A percentile compares a stretch with the other conserved stretches of the same genome.
Evolutionary conservation across 2,113 vertebrate genomes (phyloP).

Genomic region (Setophaga petechia): DNA sequence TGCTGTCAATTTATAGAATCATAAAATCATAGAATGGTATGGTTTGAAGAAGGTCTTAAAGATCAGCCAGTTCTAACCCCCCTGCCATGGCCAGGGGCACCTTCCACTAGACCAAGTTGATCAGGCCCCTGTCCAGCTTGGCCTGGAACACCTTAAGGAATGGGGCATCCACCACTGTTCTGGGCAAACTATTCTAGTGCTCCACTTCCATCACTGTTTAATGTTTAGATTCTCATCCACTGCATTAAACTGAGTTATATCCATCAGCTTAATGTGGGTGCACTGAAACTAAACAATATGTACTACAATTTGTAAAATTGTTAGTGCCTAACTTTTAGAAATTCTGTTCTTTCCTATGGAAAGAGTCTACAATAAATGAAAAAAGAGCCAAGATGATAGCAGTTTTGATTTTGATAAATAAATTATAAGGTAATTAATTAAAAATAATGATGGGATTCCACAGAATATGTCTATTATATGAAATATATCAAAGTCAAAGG

Average conservation of each 20-base stretch:
- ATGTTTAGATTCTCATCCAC: neutral
- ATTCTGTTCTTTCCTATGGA: neutral
- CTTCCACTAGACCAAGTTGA: neutral
- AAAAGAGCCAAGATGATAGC: neutral
- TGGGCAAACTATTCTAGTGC: neutral
- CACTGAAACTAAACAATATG: neutral
- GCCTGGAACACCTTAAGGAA: neutral
- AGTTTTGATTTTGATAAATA: neutral
- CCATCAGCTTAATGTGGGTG: fast-evolving
- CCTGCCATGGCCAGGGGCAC: neutral
- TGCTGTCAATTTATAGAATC: neutral
- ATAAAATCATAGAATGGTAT: neutral
- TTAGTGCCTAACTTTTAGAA: neutral
- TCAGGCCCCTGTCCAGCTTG: neutral
- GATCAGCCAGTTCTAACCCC: fast-evolving
- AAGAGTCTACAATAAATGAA: neutral
- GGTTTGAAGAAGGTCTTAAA: neutral
- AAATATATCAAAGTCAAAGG: neutral
- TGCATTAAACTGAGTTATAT: neutral
- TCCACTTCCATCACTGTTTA: neutral
- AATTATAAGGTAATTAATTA: neutral
- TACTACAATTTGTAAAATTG: neutral
- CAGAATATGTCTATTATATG: neutral
- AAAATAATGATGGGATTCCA: neutral
- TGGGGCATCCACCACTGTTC: fast-evolving